Evolutionary conservation across 2,113 vertebrate species (phyloP).

Genomic region (Nicator chloris): DNA sequence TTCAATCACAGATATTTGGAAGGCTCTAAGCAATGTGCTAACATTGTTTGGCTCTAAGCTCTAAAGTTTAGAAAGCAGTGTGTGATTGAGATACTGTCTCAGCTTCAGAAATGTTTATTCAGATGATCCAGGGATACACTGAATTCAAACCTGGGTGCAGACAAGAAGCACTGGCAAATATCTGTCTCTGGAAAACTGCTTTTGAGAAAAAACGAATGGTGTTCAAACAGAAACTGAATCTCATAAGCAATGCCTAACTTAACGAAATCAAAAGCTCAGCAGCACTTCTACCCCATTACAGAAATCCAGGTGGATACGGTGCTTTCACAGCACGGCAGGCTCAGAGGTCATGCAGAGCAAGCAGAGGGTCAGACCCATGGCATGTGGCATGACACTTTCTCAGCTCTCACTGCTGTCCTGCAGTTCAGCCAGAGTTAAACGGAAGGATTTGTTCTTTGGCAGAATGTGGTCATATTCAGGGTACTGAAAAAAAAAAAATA

Average conservation of each 20-base stretch:
- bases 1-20: background rate
- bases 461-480: background rate
- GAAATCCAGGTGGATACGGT: background rate
- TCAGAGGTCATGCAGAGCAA: background rate
- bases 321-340: accelerated
- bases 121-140: background rate
- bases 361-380: background rate
- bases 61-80: background rate
- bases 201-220: background rate
- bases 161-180: background rate
- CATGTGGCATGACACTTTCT: background rate
- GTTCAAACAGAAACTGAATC: background rate
- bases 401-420: background rate
- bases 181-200: background rate
- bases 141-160: background rate
- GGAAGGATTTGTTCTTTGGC: background rate
- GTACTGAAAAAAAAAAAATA: background rate
- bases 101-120: background rate
- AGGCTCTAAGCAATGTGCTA: background rate
- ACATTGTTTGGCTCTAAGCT: background rate
- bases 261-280: accelerated
- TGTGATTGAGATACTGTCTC: background rate
- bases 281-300: background rate
- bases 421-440: background rate
- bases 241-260: background rate